Percentiles rank a stretch among this genome's conserved stretches.
Conservation (phyloP, 1,140 invertebrate genomes). For the Drosophila ananassae region DNA sequence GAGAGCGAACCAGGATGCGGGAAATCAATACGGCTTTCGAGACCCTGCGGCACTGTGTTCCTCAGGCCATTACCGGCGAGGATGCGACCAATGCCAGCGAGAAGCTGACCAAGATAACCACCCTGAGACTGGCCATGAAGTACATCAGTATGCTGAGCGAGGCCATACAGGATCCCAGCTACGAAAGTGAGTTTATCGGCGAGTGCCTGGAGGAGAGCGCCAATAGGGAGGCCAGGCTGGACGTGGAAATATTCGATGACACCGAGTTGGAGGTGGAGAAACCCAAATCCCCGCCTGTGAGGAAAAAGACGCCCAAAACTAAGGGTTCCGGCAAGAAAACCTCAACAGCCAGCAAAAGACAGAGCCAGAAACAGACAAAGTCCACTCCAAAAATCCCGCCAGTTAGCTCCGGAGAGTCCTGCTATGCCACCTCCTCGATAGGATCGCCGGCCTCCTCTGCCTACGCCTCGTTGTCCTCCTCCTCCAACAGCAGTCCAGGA, state of each 20-base stretch:
- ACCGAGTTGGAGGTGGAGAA: constrained; percentile 33
- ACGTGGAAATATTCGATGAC: constrained; percentile 27
- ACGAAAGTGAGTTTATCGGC: constrained; percentile 64
- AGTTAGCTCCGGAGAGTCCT: constrained; percentile 58
- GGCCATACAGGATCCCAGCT: constrained; percentile 77
- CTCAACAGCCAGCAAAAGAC: constrained; percentile 39
- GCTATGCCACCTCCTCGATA: constrained; percentile 65
- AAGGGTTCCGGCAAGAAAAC: constrained; percentile 41
- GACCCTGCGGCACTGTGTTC: constrained; percentile 90
- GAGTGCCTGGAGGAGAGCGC: constrained; percentile 70
- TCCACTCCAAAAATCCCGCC: constrained; percentile 11
- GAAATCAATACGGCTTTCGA: constrained; percentile 96
- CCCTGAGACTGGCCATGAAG: constrained; percentile 93
- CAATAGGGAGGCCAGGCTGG: constrained; percentile 46
- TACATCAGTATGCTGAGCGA: constrained; percentile 90
- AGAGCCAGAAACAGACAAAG: constrained; percentile 44
- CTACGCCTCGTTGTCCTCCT: constrained; percentile 40
- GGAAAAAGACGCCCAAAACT: constrained; percentile 23
- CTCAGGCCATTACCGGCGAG: constrained; percentile 84
- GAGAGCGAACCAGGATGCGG: constrained; percentile 93
- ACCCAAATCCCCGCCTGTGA: constrained; percentile 2
- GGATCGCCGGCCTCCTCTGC: constrained; percentile 63
- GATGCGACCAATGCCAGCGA: constrained; percentile 85
- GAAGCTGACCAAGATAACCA: constrained; percentile 95
- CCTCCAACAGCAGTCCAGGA: constrained; percentile 30